These are phyloP conservation scores for Carpatolechia fugitivella DNA, from an alignment of 2,888 invertebrate species.

Conservation along the genomic window DNA sequence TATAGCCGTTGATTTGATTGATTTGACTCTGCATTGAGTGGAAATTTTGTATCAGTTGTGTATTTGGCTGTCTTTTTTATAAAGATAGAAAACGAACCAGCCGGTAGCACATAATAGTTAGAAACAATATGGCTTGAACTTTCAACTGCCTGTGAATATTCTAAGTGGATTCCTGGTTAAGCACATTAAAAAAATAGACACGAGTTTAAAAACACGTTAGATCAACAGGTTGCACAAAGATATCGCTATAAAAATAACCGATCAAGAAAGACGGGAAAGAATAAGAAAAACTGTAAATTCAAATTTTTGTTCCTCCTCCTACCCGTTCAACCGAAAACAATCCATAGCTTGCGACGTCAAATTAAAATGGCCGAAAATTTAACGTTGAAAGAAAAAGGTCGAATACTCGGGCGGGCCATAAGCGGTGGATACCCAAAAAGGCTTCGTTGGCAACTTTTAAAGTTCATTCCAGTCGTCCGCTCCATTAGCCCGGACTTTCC, in stretches of 20 bases:
- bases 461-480: constrained; percentile 57
- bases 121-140: too few species aligned
- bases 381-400: background rate
- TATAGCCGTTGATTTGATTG: too few species aligned
- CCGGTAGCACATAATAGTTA: too few species aligned
- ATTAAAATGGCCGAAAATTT: constrained; percentile 6
- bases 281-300: background rate
- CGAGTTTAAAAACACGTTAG: too few species aligned
- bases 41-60: too few species aligned
- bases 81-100: too few species aligned
- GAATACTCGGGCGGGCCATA: background rate
- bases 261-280: background rate
- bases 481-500: constrained; percentile 62
- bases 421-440: constrained; percentile 18
- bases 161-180: too few species aligned
- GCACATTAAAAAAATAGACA: too few species aligned
- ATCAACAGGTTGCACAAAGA: too few species aligned
- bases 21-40: too few species aligned
- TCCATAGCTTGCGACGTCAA: background rate
- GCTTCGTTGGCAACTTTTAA: constrained; percentile 48
- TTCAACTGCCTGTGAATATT: too few species aligned
- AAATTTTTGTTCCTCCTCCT: background rate
- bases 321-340: background rate
- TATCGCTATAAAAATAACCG: background rate
- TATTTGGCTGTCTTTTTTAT: too few species aligned